Evolutionary conservation across 2,113 vertebrate species (phyloP), one percentile per base, ranked within the genome.

Genomic region (Garra rufa): DNA sequence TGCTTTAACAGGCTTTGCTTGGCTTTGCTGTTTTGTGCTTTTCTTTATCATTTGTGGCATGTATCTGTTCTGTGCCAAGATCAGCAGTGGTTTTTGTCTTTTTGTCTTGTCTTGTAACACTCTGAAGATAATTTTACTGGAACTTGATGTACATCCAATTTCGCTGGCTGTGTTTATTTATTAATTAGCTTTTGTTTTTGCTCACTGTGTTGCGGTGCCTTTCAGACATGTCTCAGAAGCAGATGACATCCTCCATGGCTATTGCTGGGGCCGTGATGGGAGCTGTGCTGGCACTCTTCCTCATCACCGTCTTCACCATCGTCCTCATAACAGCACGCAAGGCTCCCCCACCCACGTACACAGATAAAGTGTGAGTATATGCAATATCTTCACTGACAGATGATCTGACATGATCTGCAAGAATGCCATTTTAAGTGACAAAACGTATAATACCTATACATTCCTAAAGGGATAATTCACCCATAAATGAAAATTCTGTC

Each of bases 231-330:
- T 94, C 94, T 46, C 91, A 90, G 57, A 92, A 90, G 1, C 89
- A 96, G 91, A 96, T 95, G 93, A 95, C 95, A 38, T 97, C 96
- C 89, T 95, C 96, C 82, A 93, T 97, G 91, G 95, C 95, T 1
- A 94, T 98, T 89, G 96, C 95, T 61, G 97, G 96, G 88, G 97
- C 97, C 46, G 93, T 97, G 85, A 97, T 99, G 92, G 97, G 97
- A 70, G 96, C 96, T 41, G 96, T 98, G 89, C 95, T 99, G 75
- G 96, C 96, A 57, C 95, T 99, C 86, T 97, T 98, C 94, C 95
- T 99, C 90, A 97, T 98, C 70, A 65, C 89, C 0, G 89, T 98
- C 92, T 97, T 98, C 93, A 93, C 96, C 91, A 95, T 96, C 82
- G 96, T 97, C 85, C 93, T 98, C 86, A 87, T 98, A 88, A 96